A percentile compares a stretch with the other conserved stretches of the same genome.
Conservation (phyloP, 2,797 vertebrate species). For the Rhodeus uyekii region DNA sequence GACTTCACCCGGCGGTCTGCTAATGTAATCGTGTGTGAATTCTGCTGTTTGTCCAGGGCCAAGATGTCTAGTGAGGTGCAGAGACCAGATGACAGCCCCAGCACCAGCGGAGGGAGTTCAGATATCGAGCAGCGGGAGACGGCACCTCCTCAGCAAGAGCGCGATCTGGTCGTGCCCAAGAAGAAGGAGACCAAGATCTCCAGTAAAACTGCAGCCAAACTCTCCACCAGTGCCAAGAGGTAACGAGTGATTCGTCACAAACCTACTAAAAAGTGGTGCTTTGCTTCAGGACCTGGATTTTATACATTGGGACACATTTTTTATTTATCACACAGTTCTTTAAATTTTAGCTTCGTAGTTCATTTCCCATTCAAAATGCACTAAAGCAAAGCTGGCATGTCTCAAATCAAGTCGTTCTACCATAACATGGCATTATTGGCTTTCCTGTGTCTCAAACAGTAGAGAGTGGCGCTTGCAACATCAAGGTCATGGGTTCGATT, state of each 20-base stretch:
- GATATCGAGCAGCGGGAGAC: constrained; percentile 95
- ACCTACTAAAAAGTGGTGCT: too few species aligned
- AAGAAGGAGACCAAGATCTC: constrained; percentile 99
- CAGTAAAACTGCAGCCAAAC: constrained; percentile 97
- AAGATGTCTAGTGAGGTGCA: constrained; percentile 98
- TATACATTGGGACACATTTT: too few species aligned
- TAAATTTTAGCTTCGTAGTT: too few species aligned
- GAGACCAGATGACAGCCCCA: constrained; percentile 97
- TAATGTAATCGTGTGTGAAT: constrained; percentile 17
- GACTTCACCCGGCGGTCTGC: constrained; percentile 22
- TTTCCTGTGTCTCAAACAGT: too few species aligned
- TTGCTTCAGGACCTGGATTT: background rate
- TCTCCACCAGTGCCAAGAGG: constrained; percentile 99
- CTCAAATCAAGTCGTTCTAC: background rate
- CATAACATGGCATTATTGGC: too few species aligned
- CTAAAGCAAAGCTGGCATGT: too few species aligned
- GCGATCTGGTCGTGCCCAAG: constrained; percentile 93
- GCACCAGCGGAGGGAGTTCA: constrained; percentile 97
- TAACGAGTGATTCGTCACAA: constrained; percentile 67
- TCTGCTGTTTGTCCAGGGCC: constrained; percentile 68
- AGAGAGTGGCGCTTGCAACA: too few species aligned
- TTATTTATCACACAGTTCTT: background rate
- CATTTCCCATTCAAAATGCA: background rate
- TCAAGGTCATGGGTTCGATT: too few species aligned
- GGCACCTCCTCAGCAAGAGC: constrained; percentile 90